phyloP scores from a whole-genome alignment of 2,113 vertebrate species.

The Megalops atlanticus region DNA sequence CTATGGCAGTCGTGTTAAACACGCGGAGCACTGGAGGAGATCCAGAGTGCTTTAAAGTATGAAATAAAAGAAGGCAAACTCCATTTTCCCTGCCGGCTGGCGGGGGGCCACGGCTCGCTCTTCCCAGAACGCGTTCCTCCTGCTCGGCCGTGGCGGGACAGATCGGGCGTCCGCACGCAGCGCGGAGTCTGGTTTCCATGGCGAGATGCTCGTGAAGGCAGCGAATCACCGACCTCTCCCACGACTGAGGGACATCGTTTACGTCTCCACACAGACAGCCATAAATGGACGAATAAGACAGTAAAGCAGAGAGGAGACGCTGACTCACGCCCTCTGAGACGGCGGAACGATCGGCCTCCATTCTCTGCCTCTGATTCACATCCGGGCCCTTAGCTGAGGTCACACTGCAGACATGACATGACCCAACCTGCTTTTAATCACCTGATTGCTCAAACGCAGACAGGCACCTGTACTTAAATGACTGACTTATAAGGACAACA shows the following conservation, averaged over 20 bases:
- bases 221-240: too few species aligned
- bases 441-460: not conserved
- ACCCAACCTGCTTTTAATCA: too few species aligned
- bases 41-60: slow-evolving; percentile 40
- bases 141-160: not conserved
- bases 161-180: not conserved
- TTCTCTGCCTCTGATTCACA: too few species aligned
- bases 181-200: not conserved
- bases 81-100: slow-evolving; percentile 33
- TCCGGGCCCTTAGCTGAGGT: too few species aligned
- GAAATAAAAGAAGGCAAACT: slow-evolving; percentile 34
- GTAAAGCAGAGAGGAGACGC: not conserved
- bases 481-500: not conserved
- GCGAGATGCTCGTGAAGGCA: too few species aligned
- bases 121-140: slow-evolving; percentile 7
- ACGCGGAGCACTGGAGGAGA: slow-evolving; percentile 41
- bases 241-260: too few species aligned
- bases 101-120: slow-evolving; percentile 30
- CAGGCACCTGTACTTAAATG: not conserved
- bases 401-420: too few species aligned
- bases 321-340: not conserved
- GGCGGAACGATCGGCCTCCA: too few species aligned
- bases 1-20: slow-evolving; percentile 41
- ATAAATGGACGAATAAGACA: too few species aligned
- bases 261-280: too few species aligned